Evolutionary conservation across 2,113 vertebrate species (phyloP).

Genomic region (Eidolon helvum): DNA sequence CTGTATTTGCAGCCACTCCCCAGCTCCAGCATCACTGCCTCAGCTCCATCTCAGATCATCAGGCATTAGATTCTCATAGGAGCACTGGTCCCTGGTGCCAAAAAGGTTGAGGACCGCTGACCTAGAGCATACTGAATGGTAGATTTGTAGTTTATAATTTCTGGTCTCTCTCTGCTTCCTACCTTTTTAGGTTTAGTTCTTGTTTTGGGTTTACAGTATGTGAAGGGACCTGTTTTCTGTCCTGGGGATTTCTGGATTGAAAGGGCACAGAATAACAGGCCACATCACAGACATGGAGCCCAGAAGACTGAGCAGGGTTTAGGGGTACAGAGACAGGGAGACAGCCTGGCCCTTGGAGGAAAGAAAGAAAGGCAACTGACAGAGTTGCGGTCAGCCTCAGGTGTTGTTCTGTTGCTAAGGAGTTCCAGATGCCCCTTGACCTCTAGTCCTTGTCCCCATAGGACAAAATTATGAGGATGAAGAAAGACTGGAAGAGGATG

Average conservation of each 20-base stretch:
- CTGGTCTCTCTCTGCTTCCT: background rate
- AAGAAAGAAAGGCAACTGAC: background rate
- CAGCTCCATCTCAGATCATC: no score
- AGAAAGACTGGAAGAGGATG: conserved; percentile 33
- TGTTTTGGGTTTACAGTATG: background rate
- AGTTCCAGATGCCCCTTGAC: conserved; percentile 1
- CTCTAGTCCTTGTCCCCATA: conserved; percentile 15
- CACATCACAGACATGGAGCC: background rate
- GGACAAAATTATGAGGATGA: conserved; percentile 67
- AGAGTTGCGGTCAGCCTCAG: background rate
- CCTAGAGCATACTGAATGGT: background rate
- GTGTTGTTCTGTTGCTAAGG: background rate
- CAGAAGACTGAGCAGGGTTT: background rate
- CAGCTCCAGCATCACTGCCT: no score
- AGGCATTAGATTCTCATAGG: no score
- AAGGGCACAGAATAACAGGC: background rate
- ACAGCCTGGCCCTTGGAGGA: background rate
- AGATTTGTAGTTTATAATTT: background rate
- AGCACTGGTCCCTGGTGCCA: no score
- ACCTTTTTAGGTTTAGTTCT: background rate
- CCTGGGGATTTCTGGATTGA: background rate
- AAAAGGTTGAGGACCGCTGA: no score
- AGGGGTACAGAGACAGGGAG: background rate
- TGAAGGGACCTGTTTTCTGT: background rate
- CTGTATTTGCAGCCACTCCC: no score